Evolutionary conservation across 2,113 vertebrate genomes (phyloP).

Genomic region (Amazona vittata): DNA sequence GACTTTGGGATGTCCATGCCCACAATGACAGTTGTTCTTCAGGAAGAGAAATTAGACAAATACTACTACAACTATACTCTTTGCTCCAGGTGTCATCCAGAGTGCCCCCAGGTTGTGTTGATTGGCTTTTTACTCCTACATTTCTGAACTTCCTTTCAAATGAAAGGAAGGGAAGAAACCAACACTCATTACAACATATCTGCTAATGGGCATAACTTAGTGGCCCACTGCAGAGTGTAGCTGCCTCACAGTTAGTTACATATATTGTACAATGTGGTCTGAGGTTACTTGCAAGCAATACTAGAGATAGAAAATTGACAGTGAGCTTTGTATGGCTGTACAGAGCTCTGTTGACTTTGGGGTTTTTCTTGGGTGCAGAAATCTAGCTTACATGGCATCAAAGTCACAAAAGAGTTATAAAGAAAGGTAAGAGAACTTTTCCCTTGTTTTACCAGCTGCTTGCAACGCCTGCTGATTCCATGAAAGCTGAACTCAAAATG

Average conservation of each 20-base stretch:
- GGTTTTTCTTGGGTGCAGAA: neutral
- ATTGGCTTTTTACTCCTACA: neutral
- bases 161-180: neutral
- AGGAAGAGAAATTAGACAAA: neutral
- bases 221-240: neutral
- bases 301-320: neutral
- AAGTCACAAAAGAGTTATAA: neutral
- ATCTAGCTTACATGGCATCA: neutral
- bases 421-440: neutral
- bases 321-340: neutral
- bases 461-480: neutral
- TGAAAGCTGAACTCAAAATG: slow-evolving; percentile 13
- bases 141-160: neutral
- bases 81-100: neutral
- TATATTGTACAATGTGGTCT: too few species aligned
- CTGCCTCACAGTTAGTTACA: fast-evolving
- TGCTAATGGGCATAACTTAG: neutral
- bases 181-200: neutral
- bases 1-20: neutral
- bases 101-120: neutral
- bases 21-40: neutral
- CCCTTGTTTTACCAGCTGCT: neutral
- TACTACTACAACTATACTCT: neutral
- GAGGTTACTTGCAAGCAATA: neutral
- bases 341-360: neutral